Evolutionary conservation across 2,113 vertebrate species (phyloP).

Genomic region (Pelvicachromis taeniatus): DNA sequence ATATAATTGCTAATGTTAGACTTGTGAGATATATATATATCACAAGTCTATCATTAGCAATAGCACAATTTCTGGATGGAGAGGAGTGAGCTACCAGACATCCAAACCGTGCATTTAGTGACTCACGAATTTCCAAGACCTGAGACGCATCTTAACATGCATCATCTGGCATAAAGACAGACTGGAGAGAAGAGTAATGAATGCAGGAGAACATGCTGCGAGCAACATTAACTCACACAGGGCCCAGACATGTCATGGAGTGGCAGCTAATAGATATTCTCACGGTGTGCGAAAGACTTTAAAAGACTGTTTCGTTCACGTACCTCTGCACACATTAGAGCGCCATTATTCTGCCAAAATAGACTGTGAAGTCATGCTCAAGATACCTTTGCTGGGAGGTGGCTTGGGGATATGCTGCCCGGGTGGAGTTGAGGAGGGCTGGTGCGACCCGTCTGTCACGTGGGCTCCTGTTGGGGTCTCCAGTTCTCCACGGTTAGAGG

Average conservation of each 20-base stretch:
- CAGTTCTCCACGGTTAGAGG: constrained; percentile 92
- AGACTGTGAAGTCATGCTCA: neutral
- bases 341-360: neutral
- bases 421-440: constrained; percentile 66
- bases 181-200: constrained; percentile 2
- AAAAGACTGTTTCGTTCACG: neutral
- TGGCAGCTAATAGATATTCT: neutral
- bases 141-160: neutral
- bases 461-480: constrained; percentile 79
- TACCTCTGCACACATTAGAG: neutral
- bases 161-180: neutral
- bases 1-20: no score
- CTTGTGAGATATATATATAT: no score
- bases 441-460: constrained; percentile 71
- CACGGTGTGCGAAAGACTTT: neutral
- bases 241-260: neutral
- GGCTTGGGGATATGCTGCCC: constrained; percentile 76
- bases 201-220: neutral
- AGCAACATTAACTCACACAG: neutral
- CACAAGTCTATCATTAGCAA: no score
- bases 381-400: constrained; percentile 82
- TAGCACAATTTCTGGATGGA: neutral
- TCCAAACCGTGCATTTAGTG: neutral
- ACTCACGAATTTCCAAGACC: neutral
- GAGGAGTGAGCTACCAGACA: neutral